phyloP scores from a whole-genome alignment of 2,888 invertebrate species.

The Galeopsomyia nigrocyanea region DNA sequence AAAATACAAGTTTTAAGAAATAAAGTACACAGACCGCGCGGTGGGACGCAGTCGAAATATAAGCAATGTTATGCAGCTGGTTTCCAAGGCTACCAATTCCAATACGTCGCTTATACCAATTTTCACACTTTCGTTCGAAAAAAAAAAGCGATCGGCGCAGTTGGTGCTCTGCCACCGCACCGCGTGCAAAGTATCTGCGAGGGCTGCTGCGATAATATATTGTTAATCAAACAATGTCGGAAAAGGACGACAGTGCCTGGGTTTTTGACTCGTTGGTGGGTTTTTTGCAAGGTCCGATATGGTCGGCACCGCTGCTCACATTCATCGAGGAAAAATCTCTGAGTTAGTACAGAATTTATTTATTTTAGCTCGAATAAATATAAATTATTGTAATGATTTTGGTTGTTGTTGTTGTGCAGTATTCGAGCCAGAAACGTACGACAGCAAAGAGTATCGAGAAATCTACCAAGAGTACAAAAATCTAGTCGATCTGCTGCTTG shows the following conservation, averaged over 20 bases:
- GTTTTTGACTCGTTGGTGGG: constrained; percentile 93
- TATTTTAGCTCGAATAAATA: background rate
- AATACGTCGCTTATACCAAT: constrained; percentile 14
- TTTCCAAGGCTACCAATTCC: constrained; percentile 37
- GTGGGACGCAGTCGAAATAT: background rate
- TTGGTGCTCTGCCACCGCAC: background rate
- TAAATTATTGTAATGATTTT: background rate
- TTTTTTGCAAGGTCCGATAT: constrained; percentile 91
- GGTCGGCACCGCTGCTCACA: constrained; percentile 91
- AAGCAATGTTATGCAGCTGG: constrained; percentile 35
- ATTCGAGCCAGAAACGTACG: constrained; percentile 84
- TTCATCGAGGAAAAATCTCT: constrained; percentile 94
- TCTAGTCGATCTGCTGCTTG: constrained; percentile 90
- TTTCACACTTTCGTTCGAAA: constrained; percentile 28
- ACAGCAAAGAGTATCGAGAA: constrained; percentile 82
- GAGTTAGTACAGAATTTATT: constrained; percentile 72
- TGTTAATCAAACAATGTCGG: constrained; percentile 31
- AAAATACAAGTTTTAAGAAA: background rate
- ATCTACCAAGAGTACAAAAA: constrained; percentile 90
- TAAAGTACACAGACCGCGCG: too few species aligned
- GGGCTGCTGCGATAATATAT: background rate
- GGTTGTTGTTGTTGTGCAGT: constrained; percentile 78
- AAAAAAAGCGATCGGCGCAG: background rate
- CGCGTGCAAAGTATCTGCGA: background rate
- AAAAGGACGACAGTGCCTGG: constrained; percentile 81